These are phyloP conservation scores for Brachionus paranguensis DNA, from an alignment of 1,140 invertebrate genomes.

Conservation along the genomic window DNA sequence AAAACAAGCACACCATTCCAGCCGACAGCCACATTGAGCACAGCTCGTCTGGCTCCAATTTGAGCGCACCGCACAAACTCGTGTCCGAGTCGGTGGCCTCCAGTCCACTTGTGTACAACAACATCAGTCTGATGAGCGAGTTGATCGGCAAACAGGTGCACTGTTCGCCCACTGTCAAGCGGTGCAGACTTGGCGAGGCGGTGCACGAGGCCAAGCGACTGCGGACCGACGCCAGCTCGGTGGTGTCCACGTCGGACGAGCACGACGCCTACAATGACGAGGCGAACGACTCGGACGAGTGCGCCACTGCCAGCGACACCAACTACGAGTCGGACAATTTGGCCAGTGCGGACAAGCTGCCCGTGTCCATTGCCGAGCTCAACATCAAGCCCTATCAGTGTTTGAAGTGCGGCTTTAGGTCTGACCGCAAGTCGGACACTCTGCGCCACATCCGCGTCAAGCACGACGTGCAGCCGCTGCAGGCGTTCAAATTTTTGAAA, in stretches of 20 bases:
- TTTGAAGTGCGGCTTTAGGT: slow-evolving; percentile 13
- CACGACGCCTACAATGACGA: neutral
- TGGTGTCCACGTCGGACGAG: neutral
- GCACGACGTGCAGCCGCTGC: slow-evolving; percentile 2
- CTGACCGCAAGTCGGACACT: slow-evolving; percentile 11
- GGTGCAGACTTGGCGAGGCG: neutral
- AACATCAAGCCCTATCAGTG: slow-evolving; percentile 36
- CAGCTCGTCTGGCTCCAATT: slow-evolving; percentile 70
- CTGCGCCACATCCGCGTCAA: slow-evolving; percentile 27
- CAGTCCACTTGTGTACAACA: neutral
- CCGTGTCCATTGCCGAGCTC: slow-evolving; percentile 32
- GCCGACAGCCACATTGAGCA: slow-evolving; percentile 59
- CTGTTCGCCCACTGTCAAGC: neutral
- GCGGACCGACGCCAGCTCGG: neutral
- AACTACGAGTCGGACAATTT: neutral
- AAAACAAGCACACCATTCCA: slow-evolving; percentile 30
- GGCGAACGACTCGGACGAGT: neutral
- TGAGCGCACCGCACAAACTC: neutral
- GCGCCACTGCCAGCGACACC: neutral
- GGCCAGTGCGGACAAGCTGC: neutral
- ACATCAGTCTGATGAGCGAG: neutral
- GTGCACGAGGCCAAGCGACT: neutral
- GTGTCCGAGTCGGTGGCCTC: neutral
- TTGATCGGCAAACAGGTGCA: slow-evolving; percentile 43
- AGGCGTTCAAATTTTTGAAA: slow-evolving; percentile 32